Evolutionary conservation across 2,888 invertebrate species (phyloP).

Genomic region (Coronaproctus castanopsis): DNA sequence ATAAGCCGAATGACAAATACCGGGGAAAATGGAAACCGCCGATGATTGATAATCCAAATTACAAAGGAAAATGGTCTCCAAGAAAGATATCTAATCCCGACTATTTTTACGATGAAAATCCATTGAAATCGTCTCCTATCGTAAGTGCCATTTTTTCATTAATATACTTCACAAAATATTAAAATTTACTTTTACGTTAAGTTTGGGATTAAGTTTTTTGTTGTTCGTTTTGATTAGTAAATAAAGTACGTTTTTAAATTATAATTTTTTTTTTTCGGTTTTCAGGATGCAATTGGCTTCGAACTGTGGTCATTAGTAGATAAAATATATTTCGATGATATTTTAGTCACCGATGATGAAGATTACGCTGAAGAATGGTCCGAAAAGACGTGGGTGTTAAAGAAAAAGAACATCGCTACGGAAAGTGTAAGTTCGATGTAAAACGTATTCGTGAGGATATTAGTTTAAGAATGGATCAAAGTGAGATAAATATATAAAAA

Average conservation of each 20-base stretch:
- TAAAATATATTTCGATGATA: constrained; percentile 83
- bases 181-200: constrained; percentile 2
- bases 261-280: too few species aligned
- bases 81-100: constrained; percentile 74
- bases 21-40: constrained; percentile 87
- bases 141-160: constrained; percentile 38
- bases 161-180: constrained; percentile 7
- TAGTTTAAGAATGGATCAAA: too few species aligned
- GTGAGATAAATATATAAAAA: too few species aligned
- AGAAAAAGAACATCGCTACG: constrained; percentile 55
- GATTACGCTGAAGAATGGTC: constrained; percentile 60
- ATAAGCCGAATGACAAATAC: constrained; percentile 70
- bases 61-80: constrained; percentile 87
- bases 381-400: constrained; percentile 60
- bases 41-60: constrained; percentile 76
- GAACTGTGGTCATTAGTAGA: constrained; percentile 98
- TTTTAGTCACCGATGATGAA: constrained; percentile 70
- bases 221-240: neutral
- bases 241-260: neutral
- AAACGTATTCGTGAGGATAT: too few species aligned
- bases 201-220: neutral
- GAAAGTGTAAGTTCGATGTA: constrained; percentile 52
- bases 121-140: constrained; percentile 75
- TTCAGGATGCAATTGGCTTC: constrained; percentile 74
- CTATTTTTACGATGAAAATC: constrained; percentile 72